Conservation (phyloP, 2,888 invertebrate genomes). For the Tenthredo notha region DNA sequence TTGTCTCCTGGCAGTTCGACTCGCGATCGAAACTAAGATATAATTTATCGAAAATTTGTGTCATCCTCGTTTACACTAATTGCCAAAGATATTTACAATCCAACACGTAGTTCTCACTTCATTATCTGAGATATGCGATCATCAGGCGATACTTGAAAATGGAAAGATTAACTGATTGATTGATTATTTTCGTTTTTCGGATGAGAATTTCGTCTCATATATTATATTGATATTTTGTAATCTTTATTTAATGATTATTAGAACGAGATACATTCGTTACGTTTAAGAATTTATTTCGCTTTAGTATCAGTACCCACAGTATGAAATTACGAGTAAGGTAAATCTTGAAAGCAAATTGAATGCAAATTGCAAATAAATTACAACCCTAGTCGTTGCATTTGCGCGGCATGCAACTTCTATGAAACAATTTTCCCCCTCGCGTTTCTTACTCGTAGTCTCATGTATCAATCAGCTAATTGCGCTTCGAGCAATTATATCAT, state of each 20-base stretch:
- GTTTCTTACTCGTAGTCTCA: constrained; percentile 60
- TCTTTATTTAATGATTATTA: not conserved
- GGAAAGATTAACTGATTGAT: too few relatives aligned
- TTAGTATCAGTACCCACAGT: constrained; percentile 8
- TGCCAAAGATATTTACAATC: not conserved
- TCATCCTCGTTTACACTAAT: not conserved
- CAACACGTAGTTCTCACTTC: not conserved
- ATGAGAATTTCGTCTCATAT: not conserved
- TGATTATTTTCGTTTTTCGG: too few relatives aligned
- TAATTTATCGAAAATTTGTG: constrained; percentile 19
- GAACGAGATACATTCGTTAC: not conserved
- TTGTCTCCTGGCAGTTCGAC: constrained; percentile 2
- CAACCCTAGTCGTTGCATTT: constrained; percentile 64
- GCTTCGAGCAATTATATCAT: constrained; percentile 68
- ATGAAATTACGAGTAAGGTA: constrained; percentile 56
- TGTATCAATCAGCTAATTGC: constrained; percentile 71
- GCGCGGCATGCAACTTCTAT: constrained; percentile 69
- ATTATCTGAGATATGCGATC: constrained; percentile 16
- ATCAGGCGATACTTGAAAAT: not conserved
- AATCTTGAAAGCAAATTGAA: constrained; percentile 68
- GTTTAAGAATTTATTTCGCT: constrained; percentile 50
- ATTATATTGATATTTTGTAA: not conserved
- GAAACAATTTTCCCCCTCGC: constrained; percentile 64
- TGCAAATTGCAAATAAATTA: constrained; percentile 72
- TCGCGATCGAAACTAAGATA: constrained; percentile 1